A percentile compares a stretch with the other conserved stretches of the same genome.
Evolutionary conservation across 2,888 invertebrate species (phyloP).

Genomic region (Anagyrus pseudococci): DNA sequence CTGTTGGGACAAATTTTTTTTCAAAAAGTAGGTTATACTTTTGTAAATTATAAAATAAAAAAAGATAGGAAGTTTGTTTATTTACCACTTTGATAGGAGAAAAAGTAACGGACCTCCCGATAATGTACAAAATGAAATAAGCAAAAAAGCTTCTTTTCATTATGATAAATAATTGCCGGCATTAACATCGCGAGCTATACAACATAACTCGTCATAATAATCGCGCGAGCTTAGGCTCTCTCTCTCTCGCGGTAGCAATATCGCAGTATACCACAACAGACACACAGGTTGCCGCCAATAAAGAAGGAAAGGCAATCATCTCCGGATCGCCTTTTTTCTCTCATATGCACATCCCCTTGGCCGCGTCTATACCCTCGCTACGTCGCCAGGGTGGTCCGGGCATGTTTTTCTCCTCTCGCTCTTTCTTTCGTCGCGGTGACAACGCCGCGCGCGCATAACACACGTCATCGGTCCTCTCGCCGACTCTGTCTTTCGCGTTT

Average conservation of each 20-base stretch:
- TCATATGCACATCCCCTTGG: background rate
- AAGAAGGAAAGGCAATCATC: constrained; percentile 22
- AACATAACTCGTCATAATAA: constrained; percentile 1
- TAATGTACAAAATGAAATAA: too few species aligned
- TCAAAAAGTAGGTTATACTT: too few species aligned
- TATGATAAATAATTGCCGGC: constrained; percentile 13
- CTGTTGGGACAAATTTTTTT: too few species aligned
- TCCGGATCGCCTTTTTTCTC: constrained; percentile 14
- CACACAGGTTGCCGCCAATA: too few species aligned
- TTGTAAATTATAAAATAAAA: too few species aligned
- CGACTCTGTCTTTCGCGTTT: constrained; percentile 35
- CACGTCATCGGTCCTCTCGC: constrained; percentile 41
- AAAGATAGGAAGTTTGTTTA: too few species aligned
- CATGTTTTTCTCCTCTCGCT: constrained; percentile 39
- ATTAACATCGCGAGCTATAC: constrained; percentile 1
- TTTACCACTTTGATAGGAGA: too few species aligned
- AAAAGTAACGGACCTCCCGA: too few species aligned
- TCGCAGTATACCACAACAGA: too few species aligned
- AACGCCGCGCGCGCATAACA: constrained; percentile 35
- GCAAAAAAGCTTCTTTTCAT: background rate
- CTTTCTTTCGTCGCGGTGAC: constrained; percentile 50
- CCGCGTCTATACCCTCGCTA: constrained; percentile 23
- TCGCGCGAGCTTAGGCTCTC: background rate
- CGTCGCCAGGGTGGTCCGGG: constrained; percentile 53
- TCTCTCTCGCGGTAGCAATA: constrained; percentile 29